Base-by-base conservation (phyloP, 1,140 invertebrate genomes). In the Drosophila nasuta region DNA sequence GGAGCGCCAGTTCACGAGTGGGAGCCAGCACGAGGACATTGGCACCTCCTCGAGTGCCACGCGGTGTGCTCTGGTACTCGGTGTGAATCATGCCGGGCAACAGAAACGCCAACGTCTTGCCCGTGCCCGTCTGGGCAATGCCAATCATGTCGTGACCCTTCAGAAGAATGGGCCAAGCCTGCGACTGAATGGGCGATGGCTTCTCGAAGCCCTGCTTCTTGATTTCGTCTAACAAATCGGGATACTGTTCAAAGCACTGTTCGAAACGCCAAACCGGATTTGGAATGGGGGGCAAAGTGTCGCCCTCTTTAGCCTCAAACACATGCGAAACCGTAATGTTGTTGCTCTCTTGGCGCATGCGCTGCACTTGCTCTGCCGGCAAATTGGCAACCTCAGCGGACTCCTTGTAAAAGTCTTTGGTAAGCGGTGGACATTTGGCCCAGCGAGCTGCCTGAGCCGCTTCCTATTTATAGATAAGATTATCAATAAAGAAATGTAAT, bases 91-190 rank as follows among this genome's bases (percentile, higher is more conserved):
- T 94, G 11, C 97, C 97, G 35, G 98, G 98, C 33, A 99, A 89
- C 0, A 99, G 92, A 88, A 98, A 99, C 0, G 98, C 97, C 41
- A 98, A 93, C 0, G 98, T 99, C 94, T 96, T 96, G 77, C 97
- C 98, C 33, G 98, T 98, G 66, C 97, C 97, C 28, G 97, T 98
- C 93, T 98, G 98, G 0, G 98, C 97, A 70, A 99, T 98, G 11
- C 98, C 98, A 93, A 98, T 98, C 80, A 98, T 93, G 93, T 98
- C 97, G 82, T 96, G 94, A 0, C 97, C 98, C 81, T 95, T 95
- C 5, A 98, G 89, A 0, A 98, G 93, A 73, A 98, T 94, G 11
- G 98, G 98, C 98, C 97, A 98, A 0, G 96, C 96, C 93, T 98
- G 97, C 74, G 95, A 94, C 83, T 97, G 98, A 91, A 99, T 99